Conservation (phyloP, 1,140 invertebrate species). For the Tetragnatha versicolor region DNA sequence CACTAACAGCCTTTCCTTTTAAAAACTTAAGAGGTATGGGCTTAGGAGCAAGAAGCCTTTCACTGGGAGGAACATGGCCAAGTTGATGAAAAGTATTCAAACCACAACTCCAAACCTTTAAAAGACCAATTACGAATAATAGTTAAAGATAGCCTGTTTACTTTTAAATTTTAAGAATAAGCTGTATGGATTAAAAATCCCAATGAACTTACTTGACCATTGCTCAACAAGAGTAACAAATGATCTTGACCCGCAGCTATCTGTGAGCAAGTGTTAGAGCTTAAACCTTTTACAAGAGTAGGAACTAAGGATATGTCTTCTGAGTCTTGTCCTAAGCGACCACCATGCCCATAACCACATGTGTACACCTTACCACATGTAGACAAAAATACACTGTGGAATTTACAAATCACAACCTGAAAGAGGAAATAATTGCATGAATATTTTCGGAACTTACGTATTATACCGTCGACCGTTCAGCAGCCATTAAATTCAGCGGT, state of each 20-base stretch:
- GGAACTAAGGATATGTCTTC: slow-evolving; percentile 71
- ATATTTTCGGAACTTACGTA: too few species aligned
- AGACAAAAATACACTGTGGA: slow-evolving; percentile 75
- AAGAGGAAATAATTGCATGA: too few species aligned
- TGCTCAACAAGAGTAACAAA: slow-evolving; percentile 71
- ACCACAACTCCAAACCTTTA: slow-evolving; percentile 73
- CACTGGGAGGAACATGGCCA: slow-evolving; percentile 68
- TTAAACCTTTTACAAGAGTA: slow-evolving; percentile 65
- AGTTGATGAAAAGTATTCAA: slow-evolving; percentile 72
- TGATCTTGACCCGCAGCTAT: slow-evolving; percentile 71
- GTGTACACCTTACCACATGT: slow-evolving; percentile 70
- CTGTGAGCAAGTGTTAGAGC: slow-evolving; percentile 59
- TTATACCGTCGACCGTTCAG: too few species aligned
- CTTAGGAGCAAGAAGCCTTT: slow-evolving; percentile 68
- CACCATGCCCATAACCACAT: slow-evolving; percentile 77
- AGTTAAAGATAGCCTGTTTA: not conserved
- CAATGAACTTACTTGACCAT: slow-evolving; percentile 64
- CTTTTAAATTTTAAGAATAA: too few species aligned
- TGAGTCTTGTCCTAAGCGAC: slow-evolving; percentile 71
- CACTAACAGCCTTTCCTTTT: slow-evolving; percentile 62
- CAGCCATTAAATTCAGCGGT: too few species aligned
- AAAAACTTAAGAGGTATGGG: slow-evolving; percentile 58
- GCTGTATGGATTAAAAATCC: too few species aligned
- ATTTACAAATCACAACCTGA: slow-evolving; percentile 74
- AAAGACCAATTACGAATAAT: not conserved